These are phyloP conservation scores for Ciconia maguari DNA, from an alignment of 2,113 vertebrate genomes.

Conservation along the genomic window DNA sequence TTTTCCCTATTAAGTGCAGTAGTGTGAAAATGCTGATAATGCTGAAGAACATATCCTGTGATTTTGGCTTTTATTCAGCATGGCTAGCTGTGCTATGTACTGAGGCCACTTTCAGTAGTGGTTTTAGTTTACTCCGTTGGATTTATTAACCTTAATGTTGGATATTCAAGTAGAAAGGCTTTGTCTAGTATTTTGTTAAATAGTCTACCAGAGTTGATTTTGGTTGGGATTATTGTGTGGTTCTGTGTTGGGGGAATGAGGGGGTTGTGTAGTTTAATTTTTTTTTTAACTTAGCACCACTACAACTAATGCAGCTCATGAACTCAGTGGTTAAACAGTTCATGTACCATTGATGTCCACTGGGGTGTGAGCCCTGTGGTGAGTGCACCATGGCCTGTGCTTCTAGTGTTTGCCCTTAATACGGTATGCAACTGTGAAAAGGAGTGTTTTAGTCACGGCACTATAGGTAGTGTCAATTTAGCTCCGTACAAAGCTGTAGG, in stretches of 20 bases:
- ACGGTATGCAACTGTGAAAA: conserved; percentile 56
- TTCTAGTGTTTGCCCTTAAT: conserved; percentile 36
- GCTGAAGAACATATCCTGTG: neutral
- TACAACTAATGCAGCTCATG: neutral
- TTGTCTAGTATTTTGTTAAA: neutral
- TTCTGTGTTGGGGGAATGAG: neutral
- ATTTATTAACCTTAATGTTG: neutral
- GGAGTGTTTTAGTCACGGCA: conserved; percentile 37
- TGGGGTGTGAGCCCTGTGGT: neutral
- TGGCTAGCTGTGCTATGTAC: neutral
- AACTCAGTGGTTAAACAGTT: neutral
- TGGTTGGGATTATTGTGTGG: neutral
- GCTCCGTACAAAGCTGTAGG: conserved; percentile 40
- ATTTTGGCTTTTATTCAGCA: neutral
- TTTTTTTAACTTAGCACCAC: neutral
- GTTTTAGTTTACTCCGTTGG: neutral
- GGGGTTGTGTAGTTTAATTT: neutral
- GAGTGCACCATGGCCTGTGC: neutral
- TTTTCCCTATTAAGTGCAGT: conserved; percentile 45
- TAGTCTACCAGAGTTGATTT: neutral
- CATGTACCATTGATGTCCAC: neutral
- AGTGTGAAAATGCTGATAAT: conserved; percentile 48
- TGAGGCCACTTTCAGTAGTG: neutral
- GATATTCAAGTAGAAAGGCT: neutral
- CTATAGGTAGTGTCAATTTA: conserved; percentile 46